Evolutionary conservation across 2,113 vertebrate species (phyloP).

Genomic region (Picathartes gymnocephalus): DNA sequence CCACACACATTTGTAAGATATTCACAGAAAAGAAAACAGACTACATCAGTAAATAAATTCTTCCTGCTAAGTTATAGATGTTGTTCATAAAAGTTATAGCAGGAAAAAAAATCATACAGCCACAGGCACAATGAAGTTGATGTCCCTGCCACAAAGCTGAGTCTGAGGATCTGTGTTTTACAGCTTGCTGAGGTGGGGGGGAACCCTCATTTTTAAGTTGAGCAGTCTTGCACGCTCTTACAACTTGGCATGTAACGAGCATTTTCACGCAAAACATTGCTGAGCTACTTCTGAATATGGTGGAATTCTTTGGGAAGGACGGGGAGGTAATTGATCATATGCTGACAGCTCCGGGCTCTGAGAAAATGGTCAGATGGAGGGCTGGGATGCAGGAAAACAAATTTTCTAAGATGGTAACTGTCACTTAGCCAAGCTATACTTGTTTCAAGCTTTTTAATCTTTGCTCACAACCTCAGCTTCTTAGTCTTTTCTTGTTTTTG

Average conservation of each 20-base stretch:
- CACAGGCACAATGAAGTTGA: not conserved
- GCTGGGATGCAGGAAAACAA: constrained; percentile 46
- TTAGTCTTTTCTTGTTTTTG: not conserved
- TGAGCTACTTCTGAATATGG: constrained; percentile 25
- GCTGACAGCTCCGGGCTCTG: constrained; percentile 35
- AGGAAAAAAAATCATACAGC: not conserved
- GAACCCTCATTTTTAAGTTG: not conserved
- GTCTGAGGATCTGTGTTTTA: not conserved
- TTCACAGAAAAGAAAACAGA: not conserved
- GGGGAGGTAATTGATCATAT: constrained; percentile 52
- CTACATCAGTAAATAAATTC: not conserved
- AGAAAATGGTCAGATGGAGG: constrained; percentile 29
- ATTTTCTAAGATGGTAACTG: constrained; percentile 15
- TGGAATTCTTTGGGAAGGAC: constrained; percentile 27
- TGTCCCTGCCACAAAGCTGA: not conserved
- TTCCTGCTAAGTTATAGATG: not conserved
- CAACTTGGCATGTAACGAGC: not conserved
- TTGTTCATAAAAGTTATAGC: not conserved
- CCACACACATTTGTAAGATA: not conserved
- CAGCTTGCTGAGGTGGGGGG: not conserved
- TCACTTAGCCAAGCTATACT: constrained; percentile 46
- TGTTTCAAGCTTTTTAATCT: constrained; percentile 1
- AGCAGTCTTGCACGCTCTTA: not conserved
- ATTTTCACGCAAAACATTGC: constrained; percentile 32
- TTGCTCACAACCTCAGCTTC: not conserved